Percentiles rank a stretch among this genome's conserved stretches.
These are phyloP conservation scores for Azemiops feae DNA, from an alignment of 2,113 vertebrate genomes.

Conservation along the genomic window DNA sequence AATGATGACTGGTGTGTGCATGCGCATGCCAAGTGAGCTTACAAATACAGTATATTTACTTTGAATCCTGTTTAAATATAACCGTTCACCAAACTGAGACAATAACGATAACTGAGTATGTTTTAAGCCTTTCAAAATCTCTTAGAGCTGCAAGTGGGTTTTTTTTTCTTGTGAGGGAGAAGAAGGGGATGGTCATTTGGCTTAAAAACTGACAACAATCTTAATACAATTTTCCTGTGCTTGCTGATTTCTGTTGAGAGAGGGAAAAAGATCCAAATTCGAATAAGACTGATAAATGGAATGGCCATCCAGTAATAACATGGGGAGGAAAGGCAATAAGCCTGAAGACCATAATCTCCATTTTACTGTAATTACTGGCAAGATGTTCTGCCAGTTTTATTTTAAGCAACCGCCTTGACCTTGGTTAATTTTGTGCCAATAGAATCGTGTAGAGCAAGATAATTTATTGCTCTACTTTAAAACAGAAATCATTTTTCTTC, in stretches of 20 bases:
- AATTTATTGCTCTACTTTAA: neutral
- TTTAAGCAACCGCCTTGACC: neutral
- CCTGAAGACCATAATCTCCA: neutral
- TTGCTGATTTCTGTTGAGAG: neutral
- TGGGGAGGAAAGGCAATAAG: neutral
- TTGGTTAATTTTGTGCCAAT: neutral
- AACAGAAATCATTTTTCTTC: neutral
- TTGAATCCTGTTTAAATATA: neutral
- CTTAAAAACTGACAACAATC: neutral
- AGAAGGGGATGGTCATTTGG: neutral
- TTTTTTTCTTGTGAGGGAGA: neutral
- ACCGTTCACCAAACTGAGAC: neutral
- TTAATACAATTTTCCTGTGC: neutral
- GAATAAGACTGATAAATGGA: neutral
- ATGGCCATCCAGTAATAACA: neutral
- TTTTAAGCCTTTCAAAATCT: neutral
- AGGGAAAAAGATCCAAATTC: neutral
- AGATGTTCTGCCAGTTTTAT: constrained; percentile 1
- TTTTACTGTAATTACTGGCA: neutral
- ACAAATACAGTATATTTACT: neutral
- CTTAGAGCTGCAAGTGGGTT: neutral
- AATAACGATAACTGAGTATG: neutral
- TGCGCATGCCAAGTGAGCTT: neutral
- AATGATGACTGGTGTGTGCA: neutral
- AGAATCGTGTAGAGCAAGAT: neutral